Evolutionary conservation across 2,113 vertebrate species (phyloP).

Genomic region (Engraulis encrasicolus): DNA sequence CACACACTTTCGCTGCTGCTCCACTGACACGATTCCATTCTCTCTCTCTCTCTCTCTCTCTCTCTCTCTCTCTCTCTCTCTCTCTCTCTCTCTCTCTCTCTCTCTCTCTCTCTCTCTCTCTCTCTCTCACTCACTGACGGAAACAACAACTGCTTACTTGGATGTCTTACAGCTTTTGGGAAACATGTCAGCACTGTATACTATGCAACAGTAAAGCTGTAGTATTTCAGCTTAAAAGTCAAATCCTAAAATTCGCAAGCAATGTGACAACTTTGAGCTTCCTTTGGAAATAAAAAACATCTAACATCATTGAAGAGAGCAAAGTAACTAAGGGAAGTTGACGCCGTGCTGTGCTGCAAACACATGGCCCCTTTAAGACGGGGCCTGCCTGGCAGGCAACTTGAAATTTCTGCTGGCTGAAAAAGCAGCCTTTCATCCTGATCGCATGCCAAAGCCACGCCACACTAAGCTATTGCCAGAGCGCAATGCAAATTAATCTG

Average conservation of each 20-base stretch:
- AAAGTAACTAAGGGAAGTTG: background rate
- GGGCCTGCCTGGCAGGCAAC: slow-evolving; percentile 40
- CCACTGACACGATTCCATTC: background rate
- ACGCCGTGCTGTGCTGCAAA: background rate
- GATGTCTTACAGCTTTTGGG: background rate
- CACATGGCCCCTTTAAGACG: slow-evolving; percentile 48
- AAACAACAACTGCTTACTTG: background rate
- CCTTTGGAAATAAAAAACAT: background rate
- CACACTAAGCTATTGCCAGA: slow-evolving; percentile 50
- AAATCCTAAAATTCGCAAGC: background rate
- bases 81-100: too few species aligned
- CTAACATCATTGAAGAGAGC: background rate
- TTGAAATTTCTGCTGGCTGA: slow-evolving; percentile 45
- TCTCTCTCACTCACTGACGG: too few species aligned
- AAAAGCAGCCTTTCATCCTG: slow-evolving; percentile 33
- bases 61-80: too few species aligned
- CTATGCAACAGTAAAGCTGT: too few species aligned
- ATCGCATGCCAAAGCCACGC: slow-evolving; percentile 35
- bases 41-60: too few species aligned
- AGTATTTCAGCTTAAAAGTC: background rate
- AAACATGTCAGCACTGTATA: too few species aligned
- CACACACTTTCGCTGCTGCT: background rate
- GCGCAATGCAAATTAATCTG: slow-evolving; percentile 40
- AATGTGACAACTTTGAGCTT: background rate
- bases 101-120: too few species aligned